Evolutionary conservation across 1,140 invertebrate species (phyloP).

Genomic region (Luehdorfia chinensis): DNA sequence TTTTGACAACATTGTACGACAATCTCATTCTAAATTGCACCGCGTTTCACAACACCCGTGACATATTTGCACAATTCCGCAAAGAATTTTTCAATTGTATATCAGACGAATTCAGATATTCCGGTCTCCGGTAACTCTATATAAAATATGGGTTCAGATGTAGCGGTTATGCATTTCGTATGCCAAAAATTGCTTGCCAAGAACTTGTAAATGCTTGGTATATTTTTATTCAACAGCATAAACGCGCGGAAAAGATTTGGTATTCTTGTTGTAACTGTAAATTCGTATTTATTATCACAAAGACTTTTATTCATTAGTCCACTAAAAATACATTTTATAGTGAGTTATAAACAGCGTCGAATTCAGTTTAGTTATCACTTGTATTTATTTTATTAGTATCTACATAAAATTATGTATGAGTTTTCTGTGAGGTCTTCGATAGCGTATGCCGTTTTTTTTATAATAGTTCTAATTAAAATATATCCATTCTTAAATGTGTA

Average conservation of each 20-base stretch:
- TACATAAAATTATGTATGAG: no score
- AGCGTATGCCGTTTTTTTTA: no score
- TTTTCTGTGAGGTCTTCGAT: no score
- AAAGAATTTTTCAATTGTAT: conserved; percentile 13
- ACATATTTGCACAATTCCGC: conserved; percentile 19
- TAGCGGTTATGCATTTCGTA: conserved; percentile 19
- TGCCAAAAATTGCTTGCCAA: conserved; percentile 27
- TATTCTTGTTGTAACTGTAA: conserved; percentile 9
- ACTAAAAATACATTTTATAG: conserved; percentile 11
- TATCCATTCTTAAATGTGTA: no score
- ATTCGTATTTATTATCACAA: conserved; percentile 2
- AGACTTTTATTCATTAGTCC: conserved; percentile 1
- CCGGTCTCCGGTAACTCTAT: conserved; percentile 2
- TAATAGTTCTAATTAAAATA: no score
- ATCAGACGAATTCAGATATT: conserved; percentile 19
- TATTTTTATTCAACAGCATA: conserved; percentile 17
- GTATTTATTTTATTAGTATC: no score
- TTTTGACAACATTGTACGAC: background rate
- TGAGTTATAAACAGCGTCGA: no score
- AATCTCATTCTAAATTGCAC: conserved; percentile 16
- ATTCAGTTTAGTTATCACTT: no score
- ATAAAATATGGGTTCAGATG: conserved; percentile 14
- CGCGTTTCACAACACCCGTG: conserved; percentile 16
- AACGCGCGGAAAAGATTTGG: conserved; percentile 16
- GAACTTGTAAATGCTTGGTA: conserved; percentile 21